phyloP scores from a whole-genome alignment of 2,888 invertebrate species.

The Apodemia mormo region DNA sequence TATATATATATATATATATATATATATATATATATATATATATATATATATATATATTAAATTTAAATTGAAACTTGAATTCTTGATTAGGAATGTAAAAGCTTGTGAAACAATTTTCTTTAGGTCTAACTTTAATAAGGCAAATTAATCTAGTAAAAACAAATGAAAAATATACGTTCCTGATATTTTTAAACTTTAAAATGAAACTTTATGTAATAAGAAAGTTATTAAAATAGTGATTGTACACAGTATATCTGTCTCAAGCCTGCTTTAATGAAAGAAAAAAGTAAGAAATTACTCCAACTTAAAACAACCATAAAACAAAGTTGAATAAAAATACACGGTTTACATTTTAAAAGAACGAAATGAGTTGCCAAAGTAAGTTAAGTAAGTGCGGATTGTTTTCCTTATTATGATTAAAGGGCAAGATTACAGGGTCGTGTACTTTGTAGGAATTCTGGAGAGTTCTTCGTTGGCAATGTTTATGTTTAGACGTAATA shows the following conservation, averaged over 20 bases:
- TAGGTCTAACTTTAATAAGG: neutral
- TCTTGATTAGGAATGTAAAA: too few species aligned
- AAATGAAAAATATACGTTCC: neutral
- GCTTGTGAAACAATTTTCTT: neutral
- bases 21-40: too few species aligned
- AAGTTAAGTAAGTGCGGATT: conserved; percentile 32
- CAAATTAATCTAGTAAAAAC: too few species aligned
- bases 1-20: too few species aligned
- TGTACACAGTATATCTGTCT: neutral
- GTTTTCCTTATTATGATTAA: conserved; percentile 40
- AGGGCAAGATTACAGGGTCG: conserved; percentile 36
- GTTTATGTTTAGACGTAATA: conserved; percentile 42
- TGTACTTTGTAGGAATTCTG: conserved; percentile 32
- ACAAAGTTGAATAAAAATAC: conserved; percentile 8
- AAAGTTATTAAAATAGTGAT: neutral
- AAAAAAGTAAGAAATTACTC: neutral
- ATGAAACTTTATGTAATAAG: neutral
- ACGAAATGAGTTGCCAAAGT: conserved; percentile 25
- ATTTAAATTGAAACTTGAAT: too few species aligned
- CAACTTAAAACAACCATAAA: neutral
- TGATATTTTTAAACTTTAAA: neutral
- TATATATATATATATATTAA: too few species aligned
- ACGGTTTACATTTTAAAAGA: conserved; percentile 20
- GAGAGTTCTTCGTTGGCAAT: conserved; percentile 39
- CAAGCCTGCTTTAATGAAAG: neutral